Evolutionary conservation across 2,113 vertebrate species (phyloP).

Genomic region (Erythrocercus mccallii): DNA sequence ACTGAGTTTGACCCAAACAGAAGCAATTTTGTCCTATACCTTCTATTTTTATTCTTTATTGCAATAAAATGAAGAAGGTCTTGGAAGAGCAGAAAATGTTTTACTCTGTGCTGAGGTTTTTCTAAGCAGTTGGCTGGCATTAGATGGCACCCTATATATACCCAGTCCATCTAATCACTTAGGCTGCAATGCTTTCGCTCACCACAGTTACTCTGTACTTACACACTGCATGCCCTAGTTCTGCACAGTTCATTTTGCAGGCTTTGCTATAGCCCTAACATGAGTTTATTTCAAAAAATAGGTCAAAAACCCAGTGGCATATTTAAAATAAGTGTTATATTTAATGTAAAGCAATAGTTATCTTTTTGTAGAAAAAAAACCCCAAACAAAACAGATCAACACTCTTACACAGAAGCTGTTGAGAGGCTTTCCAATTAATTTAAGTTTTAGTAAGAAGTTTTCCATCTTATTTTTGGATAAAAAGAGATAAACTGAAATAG

Average conservation of each 20-base stretch:
- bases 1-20: neutral
- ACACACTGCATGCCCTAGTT: neutral
- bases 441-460: neutral
- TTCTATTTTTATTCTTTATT: neutral
- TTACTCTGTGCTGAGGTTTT: neutral
- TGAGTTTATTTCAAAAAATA: neutral
- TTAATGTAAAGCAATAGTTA: neutral
- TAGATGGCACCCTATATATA: neutral
- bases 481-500: neutral
- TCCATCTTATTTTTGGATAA: neutral
- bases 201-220: neutral
- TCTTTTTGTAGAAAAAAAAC: neutral
- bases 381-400: neutral
- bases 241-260: slow-evolving; percentile 9
- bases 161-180: neutral
- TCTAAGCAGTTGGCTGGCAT: neutral
- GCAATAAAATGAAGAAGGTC: neutral
- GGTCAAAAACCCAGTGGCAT: neutral
- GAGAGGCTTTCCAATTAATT: neutral
- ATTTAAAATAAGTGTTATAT: neutral
- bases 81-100: neutral
- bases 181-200: neutral
- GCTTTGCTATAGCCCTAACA: neutral
- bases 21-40: neutral
- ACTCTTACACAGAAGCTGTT: neutral